Base-by-base conservation (phyloP, 2,888 invertebrate species). In the Arge pagana region DNA sequence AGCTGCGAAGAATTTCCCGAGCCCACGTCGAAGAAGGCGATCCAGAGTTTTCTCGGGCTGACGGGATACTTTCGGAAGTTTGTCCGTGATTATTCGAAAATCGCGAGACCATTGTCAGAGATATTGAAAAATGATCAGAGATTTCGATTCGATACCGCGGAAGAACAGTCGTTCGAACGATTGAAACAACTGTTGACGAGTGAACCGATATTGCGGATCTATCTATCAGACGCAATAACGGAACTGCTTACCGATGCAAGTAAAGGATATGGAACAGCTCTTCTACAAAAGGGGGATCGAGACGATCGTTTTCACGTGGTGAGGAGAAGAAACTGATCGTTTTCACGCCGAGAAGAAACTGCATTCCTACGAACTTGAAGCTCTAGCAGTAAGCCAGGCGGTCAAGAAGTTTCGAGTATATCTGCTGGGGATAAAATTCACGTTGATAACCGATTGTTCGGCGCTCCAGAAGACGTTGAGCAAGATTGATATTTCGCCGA, bases 361-460 rank as follows among this genome's bases (percentile, higher is more conserved):
- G 21, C 43, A 51, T 35, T 53, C 49, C 11, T 62, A 64, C 15
- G 61, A 60, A 36, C 35, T 64, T 5, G 60, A 63, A 24, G 33
- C 33, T 8, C 4, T 28, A 23, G 30, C 30, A 11, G 19, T 41
- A 21, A 18, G 26, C 3, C 15, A 30, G 13, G 30, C 41, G 2
- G n/a, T 41, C 6, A 4, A 41, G n/a, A 41, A 41, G 18, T 41
- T 30, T n/a, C 18, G 41, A 18, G 41, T 41, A 8, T 41, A 41
- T 41, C 18, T 41, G 2, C 10, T 41, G 19, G 50, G 41, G 13
- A 21, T 39, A 28, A 8, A 5, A 18, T 50, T 50, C 15, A 52
- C 45, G 11, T 18, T 48, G 11, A 24, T 52, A 24, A 45, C 37
- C 11, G 52, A 52, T 37, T 45, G 48, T 21, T 19, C 24, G 26